Evolutionary conservation across 2,113 vertebrate species (phyloP).

Genomic region (Columbina picui): DNA sequence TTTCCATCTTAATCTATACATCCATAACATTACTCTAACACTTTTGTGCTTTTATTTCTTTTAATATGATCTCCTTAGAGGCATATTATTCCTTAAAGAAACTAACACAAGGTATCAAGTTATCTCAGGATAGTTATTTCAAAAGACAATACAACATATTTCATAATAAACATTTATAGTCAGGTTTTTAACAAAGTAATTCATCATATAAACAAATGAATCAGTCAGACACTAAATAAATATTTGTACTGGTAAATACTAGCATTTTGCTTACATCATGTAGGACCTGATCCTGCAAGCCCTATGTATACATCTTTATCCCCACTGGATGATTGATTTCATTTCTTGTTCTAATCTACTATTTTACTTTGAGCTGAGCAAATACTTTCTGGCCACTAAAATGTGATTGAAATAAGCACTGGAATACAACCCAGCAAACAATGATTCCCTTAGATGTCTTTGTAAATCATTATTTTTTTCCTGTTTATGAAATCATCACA

Average conservation of each 20-base stretch:
- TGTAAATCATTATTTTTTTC: background rate
- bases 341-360: conserved; percentile 24
- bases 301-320: conserved; percentile 51
- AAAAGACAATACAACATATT: conserved; percentile 66
- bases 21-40: conserved; percentile 34
- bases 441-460: background rate
- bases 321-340: conserved; percentile 30
- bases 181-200: conserved; percentile 66
- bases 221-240: conserved; percentile 73
- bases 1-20: background rate
- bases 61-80: conserved; percentile 38
- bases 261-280: conserved; percentile 38
- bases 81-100: conserved; percentile 41
- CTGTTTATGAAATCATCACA: background rate
- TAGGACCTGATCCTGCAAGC: conserved; percentile 74
- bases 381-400: conserved; percentile 10
- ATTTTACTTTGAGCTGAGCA: conserved; percentile 30
- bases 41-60: conserved; percentile 19
- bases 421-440: background rate
- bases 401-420: background rate
- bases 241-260: conserved; percentile 62
- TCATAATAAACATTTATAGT: conserved; percentile 69
- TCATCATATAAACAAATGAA: conserved; percentile 72
- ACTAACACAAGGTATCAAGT: conserved; percentile 60
- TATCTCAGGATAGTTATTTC: conserved; percentile 67